Evolutionary conservation across 2,797 vertebrate genomes (phyloP).

Genomic region (Psittacula derbiana): DNA sequence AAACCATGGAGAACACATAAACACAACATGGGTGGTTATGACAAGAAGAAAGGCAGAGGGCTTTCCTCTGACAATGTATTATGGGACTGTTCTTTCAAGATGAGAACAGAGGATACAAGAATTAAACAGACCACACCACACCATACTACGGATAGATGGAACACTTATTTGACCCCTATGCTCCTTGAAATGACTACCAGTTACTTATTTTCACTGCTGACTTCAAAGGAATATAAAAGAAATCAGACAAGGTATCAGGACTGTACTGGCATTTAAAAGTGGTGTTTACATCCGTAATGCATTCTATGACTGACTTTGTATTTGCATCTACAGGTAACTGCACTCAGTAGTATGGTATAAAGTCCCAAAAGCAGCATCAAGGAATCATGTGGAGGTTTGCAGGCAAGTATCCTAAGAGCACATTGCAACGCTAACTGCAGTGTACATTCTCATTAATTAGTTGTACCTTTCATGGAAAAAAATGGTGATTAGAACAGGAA

Average conservation of each 20-base stretch:
- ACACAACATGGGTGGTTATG: accelerated
- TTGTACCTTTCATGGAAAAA: background rate
- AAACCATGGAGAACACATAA: background rate
- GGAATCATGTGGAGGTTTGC: background rate
- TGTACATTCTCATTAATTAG: background rate
- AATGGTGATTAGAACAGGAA: background rate
- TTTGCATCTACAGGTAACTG: background rate
- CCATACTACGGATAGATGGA: accelerated
- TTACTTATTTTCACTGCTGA: background rate
- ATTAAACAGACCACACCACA: background rate
- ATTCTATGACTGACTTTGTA: background rate
- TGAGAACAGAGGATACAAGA: background rate
- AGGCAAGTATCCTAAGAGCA: background rate
- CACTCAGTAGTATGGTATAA: background rate
- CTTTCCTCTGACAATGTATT: background rate
- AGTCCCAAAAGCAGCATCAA: background rate
- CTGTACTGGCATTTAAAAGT: background rate
- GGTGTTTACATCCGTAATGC: background rate
- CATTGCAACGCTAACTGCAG: background rate
- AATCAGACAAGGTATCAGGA: background rate
- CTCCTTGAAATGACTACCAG: background rate
- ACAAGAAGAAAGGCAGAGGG: background rate
- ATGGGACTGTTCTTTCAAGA: background rate
- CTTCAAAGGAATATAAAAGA: background rate
- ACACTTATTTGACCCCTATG: background rate